phyloP scores from a whole-genome alignment of 37 sponge, comb jelly and placozoan species.

The Crambe crambe region DNA sequence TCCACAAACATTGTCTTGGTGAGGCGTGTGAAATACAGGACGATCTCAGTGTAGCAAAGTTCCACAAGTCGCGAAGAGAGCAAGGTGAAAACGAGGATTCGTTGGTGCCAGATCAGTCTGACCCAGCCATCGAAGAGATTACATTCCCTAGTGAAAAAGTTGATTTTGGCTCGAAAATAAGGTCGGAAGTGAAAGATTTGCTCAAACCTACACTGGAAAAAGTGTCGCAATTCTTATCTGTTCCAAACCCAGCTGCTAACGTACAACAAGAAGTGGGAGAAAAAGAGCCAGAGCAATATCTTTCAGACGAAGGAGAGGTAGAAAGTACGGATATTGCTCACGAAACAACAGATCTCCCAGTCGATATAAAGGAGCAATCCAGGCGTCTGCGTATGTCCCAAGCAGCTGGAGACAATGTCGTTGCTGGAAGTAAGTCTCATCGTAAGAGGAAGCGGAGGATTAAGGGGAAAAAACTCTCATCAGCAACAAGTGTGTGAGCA shows the following conservation, averaged over 20 bases:
- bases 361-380: constrained; percentile 14
- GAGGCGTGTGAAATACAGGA: no score
- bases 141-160: no score
- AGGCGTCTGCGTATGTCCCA: constrained; percentile 30
- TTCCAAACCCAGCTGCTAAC: background rate
- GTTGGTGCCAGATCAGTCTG: no score
- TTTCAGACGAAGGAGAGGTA: background rate
- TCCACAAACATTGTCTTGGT: no score
- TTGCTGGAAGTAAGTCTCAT: background rate
- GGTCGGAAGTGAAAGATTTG: constrained; percentile 5
- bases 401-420: constrained; percentile 15
- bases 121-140: no score
- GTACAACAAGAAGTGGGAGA: background rate
- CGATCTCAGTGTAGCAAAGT: no score
- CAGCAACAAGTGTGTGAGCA: constrained; percentile 18
- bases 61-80: no score
- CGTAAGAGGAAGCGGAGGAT: constrained; percentile 19
- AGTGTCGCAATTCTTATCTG: background rate
- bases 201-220: background rate
- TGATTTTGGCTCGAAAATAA: background rate
- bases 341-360: background rate
- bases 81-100: no score
- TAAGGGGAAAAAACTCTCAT: constrained; percentile 30
- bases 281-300: background rate
- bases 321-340: background rate